These are phyloP conservation scores for Callionymus lyra DNA, from an alignment of 2,113 vertebrate species.

Conservation along the genomic window DNA sequence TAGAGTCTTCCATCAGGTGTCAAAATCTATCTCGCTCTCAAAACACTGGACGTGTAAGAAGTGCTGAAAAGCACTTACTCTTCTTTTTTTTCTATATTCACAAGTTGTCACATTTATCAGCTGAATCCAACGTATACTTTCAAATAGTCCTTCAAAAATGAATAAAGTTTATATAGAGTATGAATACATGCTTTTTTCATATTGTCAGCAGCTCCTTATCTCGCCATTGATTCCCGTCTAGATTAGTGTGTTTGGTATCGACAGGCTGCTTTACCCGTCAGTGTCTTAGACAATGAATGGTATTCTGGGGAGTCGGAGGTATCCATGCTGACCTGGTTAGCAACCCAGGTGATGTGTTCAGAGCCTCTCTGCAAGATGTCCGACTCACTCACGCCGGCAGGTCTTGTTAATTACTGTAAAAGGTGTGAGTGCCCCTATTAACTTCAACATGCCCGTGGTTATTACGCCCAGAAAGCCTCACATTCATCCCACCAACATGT, in stretches of 20 bases:
- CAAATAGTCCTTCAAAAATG: too few relatives aligned
- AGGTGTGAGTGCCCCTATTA: too few relatives aligned
- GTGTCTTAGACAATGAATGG: constrained; percentile 23
- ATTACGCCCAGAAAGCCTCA: constrained; percentile 11
- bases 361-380: constrained; percentile 4
- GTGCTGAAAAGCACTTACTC: too few relatives aligned
- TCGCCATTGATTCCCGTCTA: constrained; percentile 43
- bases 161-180: too few relatives aligned
- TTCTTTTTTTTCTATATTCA: too few relatives aligned
- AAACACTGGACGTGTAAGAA: too few relatives aligned
- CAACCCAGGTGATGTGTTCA: constrained; percentile 13
- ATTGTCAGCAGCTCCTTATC: constrained; percentile 34
- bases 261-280: constrained; percentile 30
- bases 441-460: not conserved
- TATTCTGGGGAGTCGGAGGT: constrained; percentile 16
- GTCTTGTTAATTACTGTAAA: too few relatives aligned
- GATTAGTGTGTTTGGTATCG: constrained; percentile 48
- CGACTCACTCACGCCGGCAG: constrained; percentile 1
- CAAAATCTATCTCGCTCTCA: constrained; percentile 9
- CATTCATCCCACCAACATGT: constrained; percentile 6
- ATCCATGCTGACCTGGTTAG: constrained; percentile 26
- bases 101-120: too few relatives aligned
- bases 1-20: constrained; percentile 20
- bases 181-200: constrained; percentile 4
- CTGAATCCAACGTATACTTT: too few relatives aligned